These are phyloP conservation scores for Clarias fuscus DNA, from an alignment of 2,797 vertebrate species.

Conservation along the genomic window DNA sequence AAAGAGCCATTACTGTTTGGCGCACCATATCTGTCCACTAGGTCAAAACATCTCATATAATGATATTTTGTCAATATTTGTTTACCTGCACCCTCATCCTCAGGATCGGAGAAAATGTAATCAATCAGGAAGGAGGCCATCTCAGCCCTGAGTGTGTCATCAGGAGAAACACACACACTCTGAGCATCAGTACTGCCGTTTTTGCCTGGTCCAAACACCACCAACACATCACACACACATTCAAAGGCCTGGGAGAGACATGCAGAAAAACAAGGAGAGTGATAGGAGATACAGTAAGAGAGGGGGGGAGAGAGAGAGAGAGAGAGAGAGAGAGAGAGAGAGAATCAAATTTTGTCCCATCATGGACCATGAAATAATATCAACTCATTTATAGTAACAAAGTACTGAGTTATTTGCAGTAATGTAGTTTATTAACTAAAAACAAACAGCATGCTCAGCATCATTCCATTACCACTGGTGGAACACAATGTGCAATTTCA, in stretches of 20 bases:
- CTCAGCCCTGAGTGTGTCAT: slow-evolving; percentile 77
- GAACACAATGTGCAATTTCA: background rate
- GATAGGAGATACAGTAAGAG: background rate
- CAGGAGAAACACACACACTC: slow-evolving; percentile 67
- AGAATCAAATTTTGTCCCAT: background rate
- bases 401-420: background rate
- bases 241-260: slow-evolving; percentile 81
- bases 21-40: background rate
- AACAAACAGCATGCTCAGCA: background rate
- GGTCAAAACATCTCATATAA: background rate
- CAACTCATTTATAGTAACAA: background rate
- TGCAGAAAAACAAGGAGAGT: slow-evolving; percentile 55
- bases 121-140: slow-evolving; percentile 87
- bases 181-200: slow-evolving; percentile 56
- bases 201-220: slow-evolving; percentile 72
- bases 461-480: background rate
- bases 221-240: slow-evolving; percentile 84
- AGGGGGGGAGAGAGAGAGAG: background rate
- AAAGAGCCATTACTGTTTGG: background rate
- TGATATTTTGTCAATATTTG: background rate
- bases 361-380: too few species aligned
- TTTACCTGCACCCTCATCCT: slow-evolving; percentile 43
- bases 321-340: background rate
- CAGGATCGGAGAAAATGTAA: slow-evolving; percentile 76
- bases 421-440: background rate